Conservation (phyloP, 2,888 invertebrate species). For the Oligia latruncula region DNA sequence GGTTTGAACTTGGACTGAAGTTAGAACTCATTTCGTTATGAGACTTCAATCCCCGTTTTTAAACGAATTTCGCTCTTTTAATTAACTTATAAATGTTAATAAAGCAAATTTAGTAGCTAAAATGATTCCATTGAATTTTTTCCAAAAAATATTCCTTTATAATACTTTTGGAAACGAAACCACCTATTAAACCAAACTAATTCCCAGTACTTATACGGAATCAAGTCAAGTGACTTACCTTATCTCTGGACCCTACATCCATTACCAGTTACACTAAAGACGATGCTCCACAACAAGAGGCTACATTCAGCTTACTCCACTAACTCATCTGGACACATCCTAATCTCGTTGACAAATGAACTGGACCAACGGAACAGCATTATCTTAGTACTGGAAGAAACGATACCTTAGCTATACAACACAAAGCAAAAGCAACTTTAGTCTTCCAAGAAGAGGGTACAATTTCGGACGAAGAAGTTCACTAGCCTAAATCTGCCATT, state of each 20-base stretch:
- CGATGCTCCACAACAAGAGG: constrained; percentile 62
- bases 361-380: constrained; percentile 69
- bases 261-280: constrained; percentile 67
- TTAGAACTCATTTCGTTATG: background rate
- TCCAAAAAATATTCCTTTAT: background rate
- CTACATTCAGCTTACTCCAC: constrained; percentile 58
- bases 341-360: constrained; percentile 74
- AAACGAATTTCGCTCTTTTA: background rate
- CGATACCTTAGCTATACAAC: constrained; percentile 50
- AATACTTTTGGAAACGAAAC: background rate
- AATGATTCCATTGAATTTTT: background rate
- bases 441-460: constrained; percentile 12
- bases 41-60: background rate
- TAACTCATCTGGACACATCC: constrained; percentile 70
- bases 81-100: background rate
- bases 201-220: constrained; percentile 27
- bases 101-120: background rate
- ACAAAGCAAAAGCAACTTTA: constrained; percentile 42
- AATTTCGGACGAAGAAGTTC: constrained; percentile 16
- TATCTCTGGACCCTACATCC: constrained; percentile 61
- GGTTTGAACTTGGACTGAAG: background rate
- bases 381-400: constrained; percentile 67
- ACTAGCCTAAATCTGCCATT: constrained; percentile 56
- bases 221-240: constrained; percentile 51
- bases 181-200: constrained; percentile 5